Percentiles rank a stretch among this genome's conserved stretches.
These are phyloP conservation scores for Helicoverpa armigera DNA, from an alignment of 1,140 invertebrate genomes.

Conservation along the genomic window DNA sequence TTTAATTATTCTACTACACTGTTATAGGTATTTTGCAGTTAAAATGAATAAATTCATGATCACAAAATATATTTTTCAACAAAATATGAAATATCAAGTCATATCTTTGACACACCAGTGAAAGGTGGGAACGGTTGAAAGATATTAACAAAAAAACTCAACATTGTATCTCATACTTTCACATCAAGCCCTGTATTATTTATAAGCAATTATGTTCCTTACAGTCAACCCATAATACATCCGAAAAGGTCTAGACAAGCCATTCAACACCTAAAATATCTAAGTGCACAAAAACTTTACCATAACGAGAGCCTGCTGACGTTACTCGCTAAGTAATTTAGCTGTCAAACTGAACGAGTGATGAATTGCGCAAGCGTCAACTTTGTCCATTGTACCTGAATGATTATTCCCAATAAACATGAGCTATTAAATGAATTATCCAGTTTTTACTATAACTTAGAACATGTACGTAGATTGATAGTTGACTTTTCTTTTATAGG, in stretches of 20 bases:
- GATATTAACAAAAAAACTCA: neutral
- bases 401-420: conserved; percentile 56
- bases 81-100: neutral
- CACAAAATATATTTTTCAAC: neutral
- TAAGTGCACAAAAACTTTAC: conserved; percentile 8
- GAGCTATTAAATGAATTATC: conserved; percentile 61
- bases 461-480: conserved; percentile 39
- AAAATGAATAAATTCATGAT: too few relatives aligned
- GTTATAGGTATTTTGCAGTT: too few relatives aligned
- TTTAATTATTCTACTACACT: too few relatives aligned
- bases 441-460: conserved; percentile 56
- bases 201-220: conserved; percentile 42
- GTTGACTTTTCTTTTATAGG: conserved; percentile 32
- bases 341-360: conserved; percentile 59
- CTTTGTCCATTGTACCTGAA: conserved; percentile 56
- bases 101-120: neutral
- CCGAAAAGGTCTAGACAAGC: conserved; percentile 33
- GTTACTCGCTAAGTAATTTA: conserved; percentile 57
- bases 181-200: conserved; percentile 1
- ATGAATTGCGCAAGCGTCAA: conserved; percentile 58
- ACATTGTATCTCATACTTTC: conserved; percentile 21
- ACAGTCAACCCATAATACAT: neutral
- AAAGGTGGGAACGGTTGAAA: conserved; percentile 10
- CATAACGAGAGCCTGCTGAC: conserved; percentile 43
- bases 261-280: conserved; percentile 38